Base-by-base conservation (phyloP, 2,113 vertebrate species). In the Cheilinus undulatus region DNA sequence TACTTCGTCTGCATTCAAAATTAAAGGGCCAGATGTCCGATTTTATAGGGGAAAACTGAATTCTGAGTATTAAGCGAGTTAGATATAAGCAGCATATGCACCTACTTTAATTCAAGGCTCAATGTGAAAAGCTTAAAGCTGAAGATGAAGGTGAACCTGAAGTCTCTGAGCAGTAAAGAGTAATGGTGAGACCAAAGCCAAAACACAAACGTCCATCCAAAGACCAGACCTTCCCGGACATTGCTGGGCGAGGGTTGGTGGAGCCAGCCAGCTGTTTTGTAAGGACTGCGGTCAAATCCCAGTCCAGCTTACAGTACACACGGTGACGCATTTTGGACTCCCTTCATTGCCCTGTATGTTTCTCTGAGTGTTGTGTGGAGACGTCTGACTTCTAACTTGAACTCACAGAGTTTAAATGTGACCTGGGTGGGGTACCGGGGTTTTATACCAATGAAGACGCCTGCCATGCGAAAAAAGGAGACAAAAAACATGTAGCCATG, bases 261-360 rank as follows among this genome's bases (percentile, higher is more conserved):
- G 13, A 45, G 51, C 38, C 38, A 42, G 58, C 46, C 69, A 82
- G 45, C 42, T 51, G 4, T 36, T 54, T 7, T 76, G 52, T 40
- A 48, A 71, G 68, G 52, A 22, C 76, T 54, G 69, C 23, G 68
- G 77, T 84, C 24, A 56, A 73, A 73, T 69, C 69, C 53, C 51
- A 28, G 42, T 69, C 59, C 23, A 20, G 63, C 3, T 79, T 54
- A 57, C 38, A 53, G 50, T 30, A 5, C 50, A 40, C 36, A 28
- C 48, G 61, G 66, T 80, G 76, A 84, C 27, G 52, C 69, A 80
- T n/a, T n/a, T n/a, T n/a, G n/a, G n/a, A n/a, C n/a, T n/a, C n/a
- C n/a, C 58, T 70, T 68, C 38, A 6, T 19, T 66, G 22, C 51
- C 48, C 20, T 23, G 36, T 15, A 14, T 38, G 36, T 38, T 61